Base-by-base conservation (phyloP, 2,888 invertebrate genomes). In the Mechanitis messenoides region DNA sequence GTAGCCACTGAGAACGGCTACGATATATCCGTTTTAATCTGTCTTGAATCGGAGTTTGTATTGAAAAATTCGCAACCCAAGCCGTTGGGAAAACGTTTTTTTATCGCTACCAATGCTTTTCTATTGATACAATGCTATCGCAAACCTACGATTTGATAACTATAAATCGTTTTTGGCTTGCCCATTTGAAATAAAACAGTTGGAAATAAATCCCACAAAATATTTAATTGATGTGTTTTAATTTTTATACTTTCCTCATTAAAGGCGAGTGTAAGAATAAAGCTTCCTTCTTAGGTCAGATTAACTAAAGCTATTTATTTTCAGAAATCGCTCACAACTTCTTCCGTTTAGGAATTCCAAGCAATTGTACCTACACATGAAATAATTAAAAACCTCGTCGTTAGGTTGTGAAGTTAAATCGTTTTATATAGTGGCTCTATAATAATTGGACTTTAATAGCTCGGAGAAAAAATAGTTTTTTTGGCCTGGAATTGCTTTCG, bases 241-340 rank as follows among this genome's bases (percentile, higher is more conserved):
- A 42, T 9, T 7, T 42, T 9, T 9, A 42, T 42, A 42, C 9
- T 42, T 11, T 42, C 9, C 9, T 42, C 9, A 42, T 42, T 42
- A 42, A 42, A 42, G 56, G 55, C 35, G 45, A 57, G 59, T 54
- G 31, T 35, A 55, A 55, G 55, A 55, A 58, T 58, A 56, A 60
- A 56, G 33, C 45, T 57, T 56, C 46, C 42, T 58, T 63, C 56
- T 45, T 53, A 55, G 31, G 55, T 63, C 50, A 60, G 60, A 65
- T 61, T 65, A 61, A 65, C 50, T 50, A 45, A 56, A 55, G 54
- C 54, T 58, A 63, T 67, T 59, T 59, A 61, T 61, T 60, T 57
- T 57, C 59, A n/a, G 50, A 46, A 58, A 56, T 59, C 55, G 56
- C 38, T 55, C 31, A 45, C 59, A 60, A 42, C 31, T 50, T 31